Evolutionary conservation across 92 coral and sea anemone genomes (phyloP).

Genomic region (Pocillopora meandrina): DNA sequence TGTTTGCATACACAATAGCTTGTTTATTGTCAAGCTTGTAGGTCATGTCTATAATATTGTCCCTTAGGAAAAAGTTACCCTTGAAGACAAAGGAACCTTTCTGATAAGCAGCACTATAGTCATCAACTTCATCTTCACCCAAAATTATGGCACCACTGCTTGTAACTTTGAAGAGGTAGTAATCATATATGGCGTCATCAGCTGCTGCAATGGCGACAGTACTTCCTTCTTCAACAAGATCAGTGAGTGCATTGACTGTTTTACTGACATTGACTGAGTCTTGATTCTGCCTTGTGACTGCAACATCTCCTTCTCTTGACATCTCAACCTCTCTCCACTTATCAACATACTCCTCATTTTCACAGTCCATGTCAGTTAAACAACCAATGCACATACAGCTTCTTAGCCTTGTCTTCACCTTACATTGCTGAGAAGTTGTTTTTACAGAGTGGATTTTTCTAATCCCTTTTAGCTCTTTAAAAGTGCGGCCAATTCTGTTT

Average conservation of each 20-base stretch:
- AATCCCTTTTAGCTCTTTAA: constrained; percentile 36
- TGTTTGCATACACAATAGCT: too few relatives aligned
- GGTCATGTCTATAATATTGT: too few relatives aligned
- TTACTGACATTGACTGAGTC: constrained; percentile 30
- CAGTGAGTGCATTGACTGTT: constrained; percentile 25
- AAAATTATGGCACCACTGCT: constrained; percentile 47
- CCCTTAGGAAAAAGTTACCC: too few relatives aligned
- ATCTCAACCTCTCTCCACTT: constrained; percentile 58
- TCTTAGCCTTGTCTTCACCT: constrained; percentile 31
- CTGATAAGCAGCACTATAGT: constrained; percentile 38
- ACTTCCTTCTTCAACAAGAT: constrained; percentile 1
- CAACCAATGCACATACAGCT: constrained; percentile 34
- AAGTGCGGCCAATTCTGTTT: constrained; percentile 32
- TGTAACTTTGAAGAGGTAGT: constrained; percentile 54
- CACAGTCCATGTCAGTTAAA: constrained; percentile 34
- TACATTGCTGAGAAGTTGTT: constrained; percentile 32
- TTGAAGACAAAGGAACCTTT: constrained; percentile 17
- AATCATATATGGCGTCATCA: constrained; percentile 59
- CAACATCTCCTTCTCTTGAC: constrained; percentile 46
- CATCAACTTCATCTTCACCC: constrained; percentile 47
- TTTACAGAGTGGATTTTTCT: constrained; percentile 39
- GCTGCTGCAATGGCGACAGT: constrained; percentile 52
- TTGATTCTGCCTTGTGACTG: constrained; percentile 49
- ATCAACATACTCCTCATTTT: constrained; percentile 61
- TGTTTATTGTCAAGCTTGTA: too few relatives aligned